These are phyloP conservation scores for Acanthopleura granulata DNA, from an alignment of 2,888 invertebrate genomes.

Conservation along the genomic window DNA sequence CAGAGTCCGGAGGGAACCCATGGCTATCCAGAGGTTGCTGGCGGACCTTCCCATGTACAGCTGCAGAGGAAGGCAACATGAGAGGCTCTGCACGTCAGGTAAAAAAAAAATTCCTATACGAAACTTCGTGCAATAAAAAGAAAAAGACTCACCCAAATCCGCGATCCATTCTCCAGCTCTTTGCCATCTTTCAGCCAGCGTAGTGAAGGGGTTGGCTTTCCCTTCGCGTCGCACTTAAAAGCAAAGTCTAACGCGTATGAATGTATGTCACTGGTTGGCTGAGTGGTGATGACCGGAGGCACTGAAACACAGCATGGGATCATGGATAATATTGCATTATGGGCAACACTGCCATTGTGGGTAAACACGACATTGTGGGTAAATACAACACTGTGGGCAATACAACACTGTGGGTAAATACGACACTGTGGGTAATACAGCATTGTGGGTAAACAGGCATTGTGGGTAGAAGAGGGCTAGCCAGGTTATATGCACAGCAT, in stretches of 20 bases:
- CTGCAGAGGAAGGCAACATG: too few relatives aligned
- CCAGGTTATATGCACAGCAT: neutral
- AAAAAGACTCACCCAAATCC: neutral
- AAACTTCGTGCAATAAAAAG: too few relatives aligned
- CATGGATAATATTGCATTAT: neutral
- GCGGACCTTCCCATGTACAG: too few relatives aligned
- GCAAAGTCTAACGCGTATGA: neutral
- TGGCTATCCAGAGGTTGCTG: too few relatives aligned
- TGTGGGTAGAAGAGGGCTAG: neutral
- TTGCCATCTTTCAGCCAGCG: constrained; percentile 2
- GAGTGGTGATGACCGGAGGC: neutral
- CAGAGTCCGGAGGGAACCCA: too few relatives aligned
- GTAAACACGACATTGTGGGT: neutral
- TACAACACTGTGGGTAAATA: neutral
- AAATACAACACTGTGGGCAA: neutral
- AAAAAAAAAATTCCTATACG: too few relatives aligned
- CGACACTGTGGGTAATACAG: too few relatives aligned
- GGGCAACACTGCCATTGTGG: neutral
- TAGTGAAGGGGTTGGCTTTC: neutral
- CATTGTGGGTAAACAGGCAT: neutral
- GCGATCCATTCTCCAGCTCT: neutral
- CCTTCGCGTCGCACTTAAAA: neutral
- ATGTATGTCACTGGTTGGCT: neutral
- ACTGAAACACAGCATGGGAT: neutral
- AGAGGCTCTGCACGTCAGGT: too few relatives aligned